Evolutionary conservation across 2,797 vertebrate species (phyloP), one percentile per base, ranked within the genome.

Genomic region (Protonibea diacanthus): DNA sequence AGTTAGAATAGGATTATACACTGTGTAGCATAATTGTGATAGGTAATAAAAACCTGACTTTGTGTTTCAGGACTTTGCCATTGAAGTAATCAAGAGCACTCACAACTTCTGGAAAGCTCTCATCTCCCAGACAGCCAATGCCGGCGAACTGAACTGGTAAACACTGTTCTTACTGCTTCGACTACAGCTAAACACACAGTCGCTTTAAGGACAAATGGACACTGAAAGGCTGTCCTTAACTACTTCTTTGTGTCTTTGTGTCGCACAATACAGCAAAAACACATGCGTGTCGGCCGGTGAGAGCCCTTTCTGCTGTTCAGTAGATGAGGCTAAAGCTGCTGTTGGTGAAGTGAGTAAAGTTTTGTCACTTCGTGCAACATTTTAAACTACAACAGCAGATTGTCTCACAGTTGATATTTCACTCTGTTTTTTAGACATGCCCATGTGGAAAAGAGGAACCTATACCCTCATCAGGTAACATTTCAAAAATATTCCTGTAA

Each of bases 61-160:
- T 75, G 40, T 71, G 12, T 91, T 93, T 71, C 49, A 99, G 98
- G 95, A 96, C 66, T 99, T 99, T 95, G 97, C 98, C 1, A 57
- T 95, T 86, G 88, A 96, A 2, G 60, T 97, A 33, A 97, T 99
- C 87, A 96, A 96, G 93, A 91, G 82, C 80, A 99, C 98, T 58
- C 96, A 99, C 15, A 92, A 88, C 15, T 95, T 95, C 85, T 99
- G 98, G 98, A 97, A 96, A 90, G 94, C 92, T 52, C 95, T 99
- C 21, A 85, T 99, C 81, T 94, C 90, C 6, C 96, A 98, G 84
- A 85, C 96, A 76, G 76, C 92, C 1, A 91, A 89, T 0, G 92
- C 94, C 62, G 97, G 96, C 76, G 97, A 94, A 86, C 95, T 99
- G 64, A 96, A 92, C 91, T 99, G 98, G 98, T 99, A 91, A 93